phyloP scores from a whole-genome alignment of 2,888 invertebrate species.

The Aporophyla nigra region DNA sequence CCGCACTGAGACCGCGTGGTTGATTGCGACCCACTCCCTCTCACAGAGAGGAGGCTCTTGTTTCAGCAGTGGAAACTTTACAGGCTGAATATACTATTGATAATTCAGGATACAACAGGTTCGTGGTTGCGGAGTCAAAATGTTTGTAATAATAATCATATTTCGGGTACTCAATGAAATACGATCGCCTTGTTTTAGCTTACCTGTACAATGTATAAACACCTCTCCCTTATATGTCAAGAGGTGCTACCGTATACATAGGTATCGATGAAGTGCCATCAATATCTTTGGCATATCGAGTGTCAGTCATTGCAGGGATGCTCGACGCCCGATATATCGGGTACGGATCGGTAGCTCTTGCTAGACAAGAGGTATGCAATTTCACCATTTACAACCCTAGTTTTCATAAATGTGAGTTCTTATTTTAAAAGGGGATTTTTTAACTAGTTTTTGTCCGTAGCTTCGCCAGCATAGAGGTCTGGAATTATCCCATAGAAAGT shows the following conservation, averaged over 20 bases:
- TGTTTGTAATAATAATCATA: neutral
- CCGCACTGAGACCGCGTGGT: no score
- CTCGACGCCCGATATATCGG: constrained; percentile 17
- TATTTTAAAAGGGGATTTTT: neutral
- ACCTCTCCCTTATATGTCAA: neutral
- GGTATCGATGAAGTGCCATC: constrained; percentile 13
- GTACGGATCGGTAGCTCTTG: neutral
- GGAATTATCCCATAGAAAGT: no score
- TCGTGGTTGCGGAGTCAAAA: neutral
- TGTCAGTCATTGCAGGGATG: constrained; percentile 28
- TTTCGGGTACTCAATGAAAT: neutral
- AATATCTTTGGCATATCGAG: constrained; percentile 23
- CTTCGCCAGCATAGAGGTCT: no score
- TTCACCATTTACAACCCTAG: neutral
- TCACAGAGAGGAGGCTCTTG: no score
- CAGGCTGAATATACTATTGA: no score
- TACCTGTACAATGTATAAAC: neutral
- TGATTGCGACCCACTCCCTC: no score
- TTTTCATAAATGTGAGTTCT: neutral
- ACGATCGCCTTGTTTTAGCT: constrained; percentile 15
- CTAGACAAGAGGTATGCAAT: neutral
- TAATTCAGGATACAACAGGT: neutral
- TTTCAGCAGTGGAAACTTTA: no score
- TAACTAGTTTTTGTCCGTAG: no score
- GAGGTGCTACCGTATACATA: neutral